A percentile compares a stretch with the other conserved stretches of the same genome.
Conservation (phyloP, 2,888 invertebrate species). For the Hydroisotoma schaefferi region DNA sequence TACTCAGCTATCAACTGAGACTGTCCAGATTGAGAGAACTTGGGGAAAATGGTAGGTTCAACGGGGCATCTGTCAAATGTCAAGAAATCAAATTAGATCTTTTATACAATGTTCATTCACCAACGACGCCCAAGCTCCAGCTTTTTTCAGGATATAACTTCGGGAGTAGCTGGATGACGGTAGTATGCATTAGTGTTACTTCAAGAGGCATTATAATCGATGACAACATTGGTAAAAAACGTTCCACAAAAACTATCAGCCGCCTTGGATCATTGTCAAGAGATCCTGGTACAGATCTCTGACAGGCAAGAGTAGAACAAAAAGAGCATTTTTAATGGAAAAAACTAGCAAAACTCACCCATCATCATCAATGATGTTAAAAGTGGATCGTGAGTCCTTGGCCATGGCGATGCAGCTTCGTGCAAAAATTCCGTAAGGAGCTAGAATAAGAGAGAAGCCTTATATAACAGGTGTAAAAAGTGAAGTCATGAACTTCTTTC, state of each 20-base stretch:
- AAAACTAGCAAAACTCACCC: conserved; percentile 60
- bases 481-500: neutral
- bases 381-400: conserved; percentile 91
- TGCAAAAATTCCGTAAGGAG: conserved; percentile 92
- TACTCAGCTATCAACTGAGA: conserved; percentile 80
- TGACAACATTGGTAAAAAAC: neutral
- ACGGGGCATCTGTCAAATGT: conserved; percentile 69
- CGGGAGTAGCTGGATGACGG: too few species aligned
- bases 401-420: conserved; percentile 96
- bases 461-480: conserved; percentile 19
- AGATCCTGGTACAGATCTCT: too few species aligned
- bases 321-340: neutral
- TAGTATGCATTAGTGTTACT: neutral
- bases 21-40: conserved; percentile 84
- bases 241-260: neutral
- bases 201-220: too few species aligned
- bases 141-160: too few species aligned
- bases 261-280: too few species aligned
- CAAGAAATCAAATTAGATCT: neutral
- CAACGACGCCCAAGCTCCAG: too few species aligned
- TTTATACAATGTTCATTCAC: too few species aligned
- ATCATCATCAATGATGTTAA: conserved; percentile 93
- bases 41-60: conserved; percentile 89
- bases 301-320: too few species aligned
- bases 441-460: conserved; percentile 54